These are phyloP conservation scores for Rhinella marina DNA, from an alignment of 2,797 vertebrate species.

Conservation along the genomic window DNA sequence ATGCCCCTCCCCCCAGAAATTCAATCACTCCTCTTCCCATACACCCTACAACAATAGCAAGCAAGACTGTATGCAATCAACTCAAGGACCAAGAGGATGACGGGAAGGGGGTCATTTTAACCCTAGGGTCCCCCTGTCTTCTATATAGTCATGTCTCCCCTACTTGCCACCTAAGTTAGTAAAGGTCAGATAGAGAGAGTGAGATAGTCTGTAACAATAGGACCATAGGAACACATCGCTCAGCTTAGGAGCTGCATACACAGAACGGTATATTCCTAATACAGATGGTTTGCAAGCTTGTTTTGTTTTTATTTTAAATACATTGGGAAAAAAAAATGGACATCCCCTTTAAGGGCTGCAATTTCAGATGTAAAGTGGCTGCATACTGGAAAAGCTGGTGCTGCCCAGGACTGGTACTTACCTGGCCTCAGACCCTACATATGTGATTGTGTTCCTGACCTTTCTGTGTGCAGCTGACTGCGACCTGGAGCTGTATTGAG, in stretches of 20 bases:
- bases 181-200: too few relatives aligned
- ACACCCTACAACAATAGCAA: background rate
- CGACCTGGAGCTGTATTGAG: background rate
- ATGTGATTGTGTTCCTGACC: background rate
- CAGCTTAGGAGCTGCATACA: too few relatives aligned
- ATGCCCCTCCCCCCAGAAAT: too few relatives aligned
- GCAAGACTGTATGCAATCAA: too few relatives aligned
- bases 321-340: background rate
- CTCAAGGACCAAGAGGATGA: too few relatives aligned
- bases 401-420: background rate
- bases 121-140: too few relatives aligned
- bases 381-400: background rate
- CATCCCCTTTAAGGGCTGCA: background rate
- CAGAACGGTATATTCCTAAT: background rate
- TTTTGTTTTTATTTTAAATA: background rate
- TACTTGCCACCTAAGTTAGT: too few relatives aligned
- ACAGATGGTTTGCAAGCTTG: background rate
- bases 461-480: constrained; percentile 14
- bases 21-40: too few relatives aligned
- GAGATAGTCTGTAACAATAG: too few relatives aligned
- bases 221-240: background rate
- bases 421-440: background rate
- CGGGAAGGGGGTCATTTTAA: too few relatives aligned
- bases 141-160: too few relatives aligned
- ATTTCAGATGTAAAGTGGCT: background rate